Conservation (phyloP, 2,888 invertebrate genomes). For the Pterostichus madidus region DNA sequence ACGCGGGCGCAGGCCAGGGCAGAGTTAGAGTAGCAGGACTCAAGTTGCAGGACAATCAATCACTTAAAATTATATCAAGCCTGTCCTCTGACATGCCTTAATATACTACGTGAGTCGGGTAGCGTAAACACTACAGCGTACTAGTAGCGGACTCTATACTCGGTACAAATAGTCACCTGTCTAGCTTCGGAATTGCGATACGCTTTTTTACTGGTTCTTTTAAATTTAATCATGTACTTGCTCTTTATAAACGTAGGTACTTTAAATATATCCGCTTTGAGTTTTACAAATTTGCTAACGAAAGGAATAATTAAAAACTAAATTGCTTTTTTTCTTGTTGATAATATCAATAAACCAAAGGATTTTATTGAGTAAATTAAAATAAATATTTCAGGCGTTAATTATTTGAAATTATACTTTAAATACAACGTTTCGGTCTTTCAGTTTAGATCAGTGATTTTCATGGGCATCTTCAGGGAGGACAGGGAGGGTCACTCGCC, state of each 20-base stretch:
- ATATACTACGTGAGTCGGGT: slow-evolving; percentile 65
- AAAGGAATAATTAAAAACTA: too few species aligned
- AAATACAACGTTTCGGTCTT: too few species aligned
- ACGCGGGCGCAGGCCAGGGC: not conserved
- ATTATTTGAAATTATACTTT: too few species aligned
- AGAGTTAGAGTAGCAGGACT: slow-evolving; percentile 36
- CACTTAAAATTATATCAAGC: slow-evolving; percentile 67
- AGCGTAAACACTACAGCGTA: slow-evolving; percentile 58
- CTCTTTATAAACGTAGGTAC: too few species aligned
- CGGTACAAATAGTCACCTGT: slow-evolving; percentile 45
- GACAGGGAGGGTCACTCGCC: too few species aligned
- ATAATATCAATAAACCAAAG: too few species aligned
- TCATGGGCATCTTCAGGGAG: too few species aligned
- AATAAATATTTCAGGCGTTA: too few species aligned
- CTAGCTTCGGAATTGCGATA: not conserved
- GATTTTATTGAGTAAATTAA: too few species aligned
- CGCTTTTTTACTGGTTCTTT: not conserved
- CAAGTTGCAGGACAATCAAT: slow-evolving; percentile 63
- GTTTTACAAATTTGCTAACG: too few species aligned
- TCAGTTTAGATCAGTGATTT: too few species aligned
- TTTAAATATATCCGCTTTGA: too few species aligned
- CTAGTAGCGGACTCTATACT: not conserved
- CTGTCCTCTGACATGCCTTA: slow-evolving; percentile 64
- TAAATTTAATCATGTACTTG: not conserved
- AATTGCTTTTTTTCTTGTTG: not conserved